Evolutionary conservation across 2,113 vertebrate genomes (phyloP).

Genomic region (Dicaeum eximium): DNA sequence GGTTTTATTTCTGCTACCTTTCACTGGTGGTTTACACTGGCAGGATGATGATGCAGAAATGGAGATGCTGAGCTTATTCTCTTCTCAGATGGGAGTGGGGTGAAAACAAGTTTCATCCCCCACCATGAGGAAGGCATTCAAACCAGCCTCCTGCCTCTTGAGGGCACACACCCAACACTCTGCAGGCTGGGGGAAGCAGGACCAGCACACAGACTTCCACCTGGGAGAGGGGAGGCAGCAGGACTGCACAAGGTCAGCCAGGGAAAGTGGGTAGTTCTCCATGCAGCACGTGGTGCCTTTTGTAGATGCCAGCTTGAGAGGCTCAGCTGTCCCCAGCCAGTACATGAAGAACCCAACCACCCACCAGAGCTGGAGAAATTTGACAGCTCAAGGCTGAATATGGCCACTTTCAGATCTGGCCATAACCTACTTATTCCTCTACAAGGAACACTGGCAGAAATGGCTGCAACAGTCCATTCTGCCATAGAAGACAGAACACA

Average conservation of each 20-base stretch:
- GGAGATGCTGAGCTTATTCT: background rate
- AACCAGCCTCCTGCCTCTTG: background rate
- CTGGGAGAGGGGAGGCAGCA: background rate
- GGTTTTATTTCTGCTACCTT: background rate
- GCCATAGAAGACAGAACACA: background rate
- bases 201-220: background rate
- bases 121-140: background rate
- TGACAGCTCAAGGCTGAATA: background rate
- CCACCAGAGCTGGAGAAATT: background rate
- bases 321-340: background rate
- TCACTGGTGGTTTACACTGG: background rate
- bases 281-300: fast-evolving
- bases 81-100: background rate
- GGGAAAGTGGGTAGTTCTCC: background rate
- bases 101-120: background rate
- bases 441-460: background rate
- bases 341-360: background rate
- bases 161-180: fast-evolving
- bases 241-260: background rate
- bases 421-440: background rate
- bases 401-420: background rate
- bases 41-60: background rate
- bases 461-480: background rate
- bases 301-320: background rate
- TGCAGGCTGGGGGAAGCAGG: fast-evolving